These are phyloP conservation scores for Urophycis tenuis DNA, from an alignment of 2,797 vertebrate species.

Conservation along the genomic window DNA sequence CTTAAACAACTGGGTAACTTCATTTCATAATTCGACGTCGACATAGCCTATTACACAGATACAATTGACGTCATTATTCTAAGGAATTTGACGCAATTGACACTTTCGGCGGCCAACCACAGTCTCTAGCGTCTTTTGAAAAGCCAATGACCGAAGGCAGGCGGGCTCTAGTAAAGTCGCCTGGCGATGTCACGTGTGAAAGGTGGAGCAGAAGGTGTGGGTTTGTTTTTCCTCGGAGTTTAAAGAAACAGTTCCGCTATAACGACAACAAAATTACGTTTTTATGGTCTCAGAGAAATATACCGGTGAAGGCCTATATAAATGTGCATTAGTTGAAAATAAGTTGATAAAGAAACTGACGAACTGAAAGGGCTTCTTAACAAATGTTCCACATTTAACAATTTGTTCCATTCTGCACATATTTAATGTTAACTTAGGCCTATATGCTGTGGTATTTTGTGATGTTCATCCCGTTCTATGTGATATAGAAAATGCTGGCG, in stretches of 20 bases:
- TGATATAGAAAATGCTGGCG: background rate
- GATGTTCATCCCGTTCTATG: background rate
- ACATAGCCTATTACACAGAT: conserved; percentile 42
- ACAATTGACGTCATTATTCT: conserved; percentile 66
- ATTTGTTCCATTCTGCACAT: background rate
- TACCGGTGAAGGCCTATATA: background rate
- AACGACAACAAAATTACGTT: background rate
- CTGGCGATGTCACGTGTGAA: conserved; percentile 61
- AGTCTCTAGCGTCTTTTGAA: conserved; percentile 38
- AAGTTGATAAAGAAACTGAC: background rate
- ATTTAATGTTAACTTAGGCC: background rate
- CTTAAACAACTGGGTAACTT: conserved; percentile 10
- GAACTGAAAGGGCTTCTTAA: background rate
- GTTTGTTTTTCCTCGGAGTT: conserved; percentile 41
- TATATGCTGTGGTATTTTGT: background rate
- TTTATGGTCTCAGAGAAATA: background rate
- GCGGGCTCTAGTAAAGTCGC: conserved; percentile 29
- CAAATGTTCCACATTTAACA: background rate
- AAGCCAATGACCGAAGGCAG: conserved; percentile 52
- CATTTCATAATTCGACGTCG: background rate
- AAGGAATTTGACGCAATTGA: conserved; percentile 53
- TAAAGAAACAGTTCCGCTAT: conserved; percentile 50
- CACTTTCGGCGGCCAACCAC: conserved; percentile 53
- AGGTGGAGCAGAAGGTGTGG: conserved; percentile 59
- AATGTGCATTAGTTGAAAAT: background rate